Evolutionary conservation across 64 coral and sea anemone species (phyloP).

Genomic region (Porites australiensis): DNA sequence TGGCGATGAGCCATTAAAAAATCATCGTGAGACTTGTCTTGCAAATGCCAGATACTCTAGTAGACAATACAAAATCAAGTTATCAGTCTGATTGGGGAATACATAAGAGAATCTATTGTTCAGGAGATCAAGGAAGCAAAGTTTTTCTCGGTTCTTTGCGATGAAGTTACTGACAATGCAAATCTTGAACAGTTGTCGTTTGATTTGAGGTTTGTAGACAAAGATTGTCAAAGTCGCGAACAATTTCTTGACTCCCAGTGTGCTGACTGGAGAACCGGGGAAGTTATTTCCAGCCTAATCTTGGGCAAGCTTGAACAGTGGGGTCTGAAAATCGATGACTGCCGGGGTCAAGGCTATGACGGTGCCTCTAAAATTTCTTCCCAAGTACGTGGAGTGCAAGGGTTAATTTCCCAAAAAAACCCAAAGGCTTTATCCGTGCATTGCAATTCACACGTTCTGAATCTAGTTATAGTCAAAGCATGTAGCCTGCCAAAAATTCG

Average conservation of each 20-base stretch:
- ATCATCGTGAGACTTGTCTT: too few relatives aligned
- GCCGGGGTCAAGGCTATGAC: constrained; percentile 60
- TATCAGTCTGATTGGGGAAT: too few relatives aligned
- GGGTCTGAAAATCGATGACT: constrained; percentile 32
- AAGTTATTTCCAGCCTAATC: constrained; percentile 32
- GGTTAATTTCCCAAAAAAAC: constrained; percentile 7
- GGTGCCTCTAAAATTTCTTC: constrained; percentile 63
- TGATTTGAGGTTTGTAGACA: not conserved
- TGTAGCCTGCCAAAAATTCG: too few relatives aligned
- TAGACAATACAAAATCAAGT: too few relatives aligned
- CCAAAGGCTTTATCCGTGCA: constrained; percentile 30
- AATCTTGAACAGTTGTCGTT: constrained; percentile 1
- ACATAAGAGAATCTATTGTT: too few relatives aligned
- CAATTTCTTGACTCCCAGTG: not conserved
- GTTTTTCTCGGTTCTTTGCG: not conserved
- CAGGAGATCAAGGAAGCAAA: too few relatives aligned
- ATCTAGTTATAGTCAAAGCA: constrained; percentile 44
- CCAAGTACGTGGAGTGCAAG: constrained; percentile 45
- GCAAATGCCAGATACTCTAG: too few relatives aligned
- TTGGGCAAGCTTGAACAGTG: constrained; percentile 51
- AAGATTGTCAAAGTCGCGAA: not conserved
- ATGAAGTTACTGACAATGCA: not conserved
- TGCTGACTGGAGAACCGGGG: not conserved
- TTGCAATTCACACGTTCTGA: constrained; percentile 21
- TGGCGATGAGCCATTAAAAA: too few relatives aligned